These are phyloP conservation scores for Leptodirus hochenwartii DNA, from an alignment of 2,888 invertebrate genomes.

Conservation along the genomic window DNA sequence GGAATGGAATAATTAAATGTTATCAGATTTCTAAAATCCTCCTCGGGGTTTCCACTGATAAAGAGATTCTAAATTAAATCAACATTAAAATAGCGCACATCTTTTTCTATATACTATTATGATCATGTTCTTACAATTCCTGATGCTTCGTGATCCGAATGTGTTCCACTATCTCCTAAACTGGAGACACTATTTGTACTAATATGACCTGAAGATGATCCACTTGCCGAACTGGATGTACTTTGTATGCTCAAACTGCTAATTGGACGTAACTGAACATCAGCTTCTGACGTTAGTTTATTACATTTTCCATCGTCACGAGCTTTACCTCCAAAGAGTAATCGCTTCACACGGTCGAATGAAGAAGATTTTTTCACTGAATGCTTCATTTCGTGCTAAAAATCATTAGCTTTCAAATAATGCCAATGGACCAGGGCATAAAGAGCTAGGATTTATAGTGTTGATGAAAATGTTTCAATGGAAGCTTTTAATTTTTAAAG, in stretches of 20 bases:
- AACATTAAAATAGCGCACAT: conserved; percentile 4
- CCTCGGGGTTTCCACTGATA: conserved; percentile 17
- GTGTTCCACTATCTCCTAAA: conserved; percentile 68
- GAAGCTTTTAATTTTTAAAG: too few relatives aligned
- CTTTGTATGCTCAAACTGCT: conserved; percentile 51
- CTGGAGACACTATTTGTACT: conserved; percentile 70
- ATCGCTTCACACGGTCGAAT: conserved; percentile 39
- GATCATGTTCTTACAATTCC: too few relatives aligned
- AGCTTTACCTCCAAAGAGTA: conserved; percentile 12
- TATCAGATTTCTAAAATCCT: conserved; percentile 21
- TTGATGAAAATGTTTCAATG: too few relatives aligned
- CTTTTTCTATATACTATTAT: not conserved
- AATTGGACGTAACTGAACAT: too few relatives aligned
- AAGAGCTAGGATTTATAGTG: too few relatives aligned
- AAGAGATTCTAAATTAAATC: conserved; percentile 18
- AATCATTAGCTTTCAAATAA: too few relatives aligned
- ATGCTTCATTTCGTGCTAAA: conserved; percentile 52
- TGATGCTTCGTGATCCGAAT: conserved; percentile 72
- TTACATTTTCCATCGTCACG: conserved; percentile 9
- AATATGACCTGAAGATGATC: conserved; percentile 61
- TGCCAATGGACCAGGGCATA: too few relatives aligned
- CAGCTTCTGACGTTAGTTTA: conserved; percentile 6
- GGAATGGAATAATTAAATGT: conserved; percentile 30
- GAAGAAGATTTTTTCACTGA: conserved; percentile 63
- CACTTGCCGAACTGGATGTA: too few relatives aligned